Percentiles rank a stretch among this genome's conserved stretches.
These are phyloP conservation scores for Synergus japonicus DNA, from an alignment of 2,888 invertebrate species.

Conservation along the genomic window DNA sequence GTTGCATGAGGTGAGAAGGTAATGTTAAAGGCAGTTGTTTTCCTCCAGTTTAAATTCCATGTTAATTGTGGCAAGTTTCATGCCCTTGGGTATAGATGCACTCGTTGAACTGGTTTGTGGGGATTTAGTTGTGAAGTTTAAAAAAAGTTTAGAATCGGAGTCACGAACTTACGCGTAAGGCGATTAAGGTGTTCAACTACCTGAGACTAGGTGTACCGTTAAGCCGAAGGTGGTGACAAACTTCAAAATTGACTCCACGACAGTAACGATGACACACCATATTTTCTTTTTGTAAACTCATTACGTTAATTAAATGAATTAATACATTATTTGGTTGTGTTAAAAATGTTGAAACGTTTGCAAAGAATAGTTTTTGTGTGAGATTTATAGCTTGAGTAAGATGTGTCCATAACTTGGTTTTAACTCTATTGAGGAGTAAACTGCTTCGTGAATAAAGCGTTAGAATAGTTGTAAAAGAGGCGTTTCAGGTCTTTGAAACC, in stretches of 20 bases:
- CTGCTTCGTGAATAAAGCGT: not conserved
- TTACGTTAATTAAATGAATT: not conserved
- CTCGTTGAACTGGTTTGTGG: constrained; percentile 1
- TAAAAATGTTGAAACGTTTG: not conserved
- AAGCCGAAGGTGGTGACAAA: constrained; percentile 56
- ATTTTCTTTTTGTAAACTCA: not conserved
- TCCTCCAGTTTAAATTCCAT: constrained; percentile 13
- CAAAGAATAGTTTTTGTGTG: not conserved
- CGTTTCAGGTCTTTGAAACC: constrained; percentile 2
- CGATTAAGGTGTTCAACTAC: constrained; percentile 73
- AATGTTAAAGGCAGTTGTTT: not conserved
- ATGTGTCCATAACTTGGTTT: not conserved
- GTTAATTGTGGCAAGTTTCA: constrained; percentile 9
- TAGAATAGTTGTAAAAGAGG: constrained; percentile 10
- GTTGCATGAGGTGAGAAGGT: not conserved
- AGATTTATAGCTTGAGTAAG: not conserved
- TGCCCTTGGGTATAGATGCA: not conserved
- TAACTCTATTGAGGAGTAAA: constrained; percentile 1
- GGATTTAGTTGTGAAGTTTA: constrained; percentile 37
- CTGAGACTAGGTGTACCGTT: constrained; percentile 62
- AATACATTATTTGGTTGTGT: not conserved
- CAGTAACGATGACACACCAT: constrained; percentile 26
- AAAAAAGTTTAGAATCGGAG: constrained; percentile 56
- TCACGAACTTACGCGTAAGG: constrained; percentile 61
- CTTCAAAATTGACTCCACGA: constrained; percentile 49